phyloP scores from a whole-genome alignment of 2,888 invertebrate species.

The Chalcosyrphus nemorum region DNA sequence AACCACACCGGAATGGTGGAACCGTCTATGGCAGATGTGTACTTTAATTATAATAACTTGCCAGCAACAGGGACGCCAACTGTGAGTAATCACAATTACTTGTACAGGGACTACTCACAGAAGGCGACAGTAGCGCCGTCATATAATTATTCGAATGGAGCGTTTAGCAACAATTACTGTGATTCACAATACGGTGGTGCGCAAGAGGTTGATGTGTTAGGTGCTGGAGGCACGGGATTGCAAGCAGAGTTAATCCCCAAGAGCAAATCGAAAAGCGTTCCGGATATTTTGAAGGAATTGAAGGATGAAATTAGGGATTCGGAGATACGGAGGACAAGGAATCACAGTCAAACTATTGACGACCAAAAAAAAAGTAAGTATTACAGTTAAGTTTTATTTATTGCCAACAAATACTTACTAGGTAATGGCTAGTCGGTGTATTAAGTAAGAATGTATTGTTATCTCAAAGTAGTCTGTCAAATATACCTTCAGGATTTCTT shows the following conservation, averaged over 20 bases:
- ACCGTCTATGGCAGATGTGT: conserved; percentile 81
- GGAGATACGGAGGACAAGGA: conserved; percentile 83
- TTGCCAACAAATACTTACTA: too few species aligned
- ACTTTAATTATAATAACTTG: conserved; percentile 81
- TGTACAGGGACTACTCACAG: conserved; percentile 76
- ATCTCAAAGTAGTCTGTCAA: too few species aligned
- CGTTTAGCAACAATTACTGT: conserved; percentile 58
- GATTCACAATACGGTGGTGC: conserved; percentile 64
- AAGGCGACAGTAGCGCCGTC: conserved; percentile 76
- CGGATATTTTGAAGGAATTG: conserved; percentile 89
- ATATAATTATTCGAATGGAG: conserved; percentile 53
- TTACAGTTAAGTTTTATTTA: neutral
- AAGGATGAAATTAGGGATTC: conserved; percentile 86
- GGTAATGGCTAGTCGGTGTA: too few species aligned
- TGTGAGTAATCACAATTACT: conserved; percentile 81
- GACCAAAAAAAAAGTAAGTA: conserved; percentile 68
- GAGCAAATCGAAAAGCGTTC: conserved; percentile 86
- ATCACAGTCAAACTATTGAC: conserved; percentile 83
- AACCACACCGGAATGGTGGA: conserved; percentile 47
- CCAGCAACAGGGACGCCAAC: conserved; percentile 77
- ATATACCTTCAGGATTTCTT: too few species aligned
- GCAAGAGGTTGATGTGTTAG: conserved; percentile 82
- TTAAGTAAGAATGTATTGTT: too few species aligned
- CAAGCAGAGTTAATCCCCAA: conserved; percentile 79
- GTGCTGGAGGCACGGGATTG: conserved; percentile 78